These are phyloP conservation scores for Ophonus ardosiacus DNA, from an alignment of 2,888 invertebrate genomes.

Conservation along the genomic window DNA sequence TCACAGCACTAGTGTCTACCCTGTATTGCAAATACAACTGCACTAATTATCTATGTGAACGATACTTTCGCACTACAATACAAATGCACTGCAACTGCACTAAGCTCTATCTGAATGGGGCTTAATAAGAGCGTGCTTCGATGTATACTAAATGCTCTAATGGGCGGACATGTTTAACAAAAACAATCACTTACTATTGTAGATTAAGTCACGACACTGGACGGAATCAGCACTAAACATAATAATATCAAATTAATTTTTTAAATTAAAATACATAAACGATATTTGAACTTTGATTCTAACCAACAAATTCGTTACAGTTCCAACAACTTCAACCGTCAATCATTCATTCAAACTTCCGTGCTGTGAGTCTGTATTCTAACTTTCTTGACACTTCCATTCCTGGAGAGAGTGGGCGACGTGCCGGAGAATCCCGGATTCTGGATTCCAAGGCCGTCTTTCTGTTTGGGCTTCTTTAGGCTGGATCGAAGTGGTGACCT, in stretches of 20 bases:
- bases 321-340: constrained; percentile 1
- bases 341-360: constrained; percentile 81
- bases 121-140: constrained; percentile 22
- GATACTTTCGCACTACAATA: no score
- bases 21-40: no score
- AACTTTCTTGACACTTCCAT: constrained; percentile 93
- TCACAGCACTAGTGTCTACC: no score
- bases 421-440: constrained; percentile 91
- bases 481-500: constrained; percentile 86
- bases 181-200: constrained; percentile 21
- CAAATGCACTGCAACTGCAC: no score
- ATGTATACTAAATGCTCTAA: constrained; percentile 17
- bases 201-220: constrained; percentile 59
- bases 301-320: background rate
- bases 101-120: no score
- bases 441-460: constrained; percentile 87
- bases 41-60: no score
- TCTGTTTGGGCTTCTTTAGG: constrained; percentile 84
- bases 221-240: constrained; percentile 53
- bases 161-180: constrained; percentile 45
- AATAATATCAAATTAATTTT: constrained; percentile 41
- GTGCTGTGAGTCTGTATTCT: constrained; percentile 95
- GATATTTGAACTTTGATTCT: constrained; percentile 48
- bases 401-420: constrained; percentile 89
- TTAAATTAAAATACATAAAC: constrained; percentile 43